These are phyloP conservation scores for Furcula furcula DNA, from an alignment of 2,888 invertebrate genomes.

Conservation along the genomic window DNA sequence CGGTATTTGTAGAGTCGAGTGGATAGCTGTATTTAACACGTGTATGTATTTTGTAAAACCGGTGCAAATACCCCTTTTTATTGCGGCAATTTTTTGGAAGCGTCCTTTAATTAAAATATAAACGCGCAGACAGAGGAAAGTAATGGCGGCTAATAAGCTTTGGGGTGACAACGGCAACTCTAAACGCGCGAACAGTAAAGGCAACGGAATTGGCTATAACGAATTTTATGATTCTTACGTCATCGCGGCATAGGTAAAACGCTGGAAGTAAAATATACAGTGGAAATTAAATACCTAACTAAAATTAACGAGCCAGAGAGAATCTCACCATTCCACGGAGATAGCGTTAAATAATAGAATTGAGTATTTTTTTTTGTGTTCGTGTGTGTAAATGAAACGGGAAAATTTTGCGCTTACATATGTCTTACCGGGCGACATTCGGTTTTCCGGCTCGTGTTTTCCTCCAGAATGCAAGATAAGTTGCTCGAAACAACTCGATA, in stretches of 20 bases:
- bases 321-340: no score
- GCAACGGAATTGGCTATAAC: constrained; percentile 39
- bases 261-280: constrained; percentile 21
- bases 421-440: constrained; percentile 15
- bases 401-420: constrained; percentile 10
- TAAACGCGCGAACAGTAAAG: constrained; percentile 36
- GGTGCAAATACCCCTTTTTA: constrained; percentile 8
- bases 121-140: constrained; percentile 39
- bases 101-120: constrained; percentile 30
- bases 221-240: constrained; percentile 49
- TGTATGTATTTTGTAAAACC: constrained; percentile 1
- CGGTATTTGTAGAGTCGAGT: constrained; percentile 36
- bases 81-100: constrained; percentile 15
- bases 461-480: constrained; percentile 26
- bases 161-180: constrained; percentile 35
- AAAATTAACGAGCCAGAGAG: constrained; percentile 11
- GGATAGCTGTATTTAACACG: constrained; percentile 3
- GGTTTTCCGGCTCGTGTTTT: constrained; percentile 28
- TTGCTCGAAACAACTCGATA: constrained; percentile 39
- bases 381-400: constrained; percentile 8
- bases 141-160: constrained; percentile 54
- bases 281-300: constrained; percentile 26
- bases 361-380: no score
- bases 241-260: constrained; percentile 33
- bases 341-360: no score